A percentile compares a stretch with the other conserved stretches of the same genome.
These are phyloP conservation scores for Anolis carolinensis DNA, from an alignment of 2,113 vertebrate genomes.

Conservation along the genomic window DNA sequence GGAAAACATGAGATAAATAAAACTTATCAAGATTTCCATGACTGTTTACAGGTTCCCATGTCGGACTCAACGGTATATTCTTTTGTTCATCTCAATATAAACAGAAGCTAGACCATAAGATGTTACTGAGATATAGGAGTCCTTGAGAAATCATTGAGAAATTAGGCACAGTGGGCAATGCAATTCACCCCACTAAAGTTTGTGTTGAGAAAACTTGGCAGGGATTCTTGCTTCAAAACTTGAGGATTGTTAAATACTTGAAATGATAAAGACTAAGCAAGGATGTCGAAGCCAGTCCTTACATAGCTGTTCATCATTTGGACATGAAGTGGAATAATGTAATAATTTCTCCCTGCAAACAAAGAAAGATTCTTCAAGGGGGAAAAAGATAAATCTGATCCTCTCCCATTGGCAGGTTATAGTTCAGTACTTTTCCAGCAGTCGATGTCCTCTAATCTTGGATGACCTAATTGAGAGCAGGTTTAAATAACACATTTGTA, in stretches of 20 bases:
- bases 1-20: neutral
- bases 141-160: neutral
- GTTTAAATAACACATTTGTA: constrained; percentile 14
- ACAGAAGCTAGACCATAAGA: too few species aligned
- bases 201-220: neutral
- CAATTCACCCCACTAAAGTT: neutral
- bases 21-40: neutral
- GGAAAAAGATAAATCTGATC: neutral
- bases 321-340: neutral
- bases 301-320: neutral
- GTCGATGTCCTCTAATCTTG: neutral
- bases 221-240: neutral
- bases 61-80: neutral
- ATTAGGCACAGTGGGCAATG: neutral
- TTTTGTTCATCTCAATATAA: neutral
- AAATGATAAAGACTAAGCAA: neutral
- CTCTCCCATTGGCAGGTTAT: neutral
- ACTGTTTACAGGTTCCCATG: neutral
- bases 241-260: neutral
- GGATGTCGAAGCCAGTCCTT: neutral
- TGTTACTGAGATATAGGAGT: neutral
- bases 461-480: neutral
- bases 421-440: neutral
- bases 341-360: neutral
- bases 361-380: neutral